phyloP scores from a whole-genome alignment of 1,140 invertebrate species.

The Drosophila quadrilineata region DNA sequence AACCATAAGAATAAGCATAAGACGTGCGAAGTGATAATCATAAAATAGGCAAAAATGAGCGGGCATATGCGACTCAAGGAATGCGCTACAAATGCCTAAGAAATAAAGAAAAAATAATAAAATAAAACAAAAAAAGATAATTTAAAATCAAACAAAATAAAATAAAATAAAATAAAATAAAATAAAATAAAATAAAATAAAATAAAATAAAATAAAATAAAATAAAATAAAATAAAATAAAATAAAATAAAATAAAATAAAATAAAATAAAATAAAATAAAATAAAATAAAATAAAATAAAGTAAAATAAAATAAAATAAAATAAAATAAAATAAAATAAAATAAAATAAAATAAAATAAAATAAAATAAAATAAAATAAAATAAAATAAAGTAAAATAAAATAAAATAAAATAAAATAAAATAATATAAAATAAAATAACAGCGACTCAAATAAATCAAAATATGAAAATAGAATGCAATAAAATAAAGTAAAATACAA shows the following conservation, averaged over 20 bases:
- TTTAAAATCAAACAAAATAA: background rate
- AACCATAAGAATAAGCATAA: slow-evolving; percentile 52
- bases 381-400: background rate
- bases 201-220: background rate
- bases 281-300: too few relatives aligned
- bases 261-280: too few relatives aligned
- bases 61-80: background rate
- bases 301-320: too few relatives aligned
- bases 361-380: background rate
- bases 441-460: too few relatives aligned
- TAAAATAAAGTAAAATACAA: background rate
- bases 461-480: background rate
- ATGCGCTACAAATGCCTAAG: background rate
- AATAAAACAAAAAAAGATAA: background rate
- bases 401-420: background rate
- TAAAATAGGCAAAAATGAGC: slow-evolving; percentile 27
- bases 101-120: background rate
- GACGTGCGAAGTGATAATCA: slow-evolving; percentile 71
- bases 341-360: too few relatives aligned
- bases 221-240: background rate
- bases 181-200: background rate
- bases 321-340: too few relatives aligned
- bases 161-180: background rate
- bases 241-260: too few relatives aligned
- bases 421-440: background rate